Base-by-base conservation (phyloP, 2,113 vertebrate species). In the Menura novaehollandiae region DNA sequence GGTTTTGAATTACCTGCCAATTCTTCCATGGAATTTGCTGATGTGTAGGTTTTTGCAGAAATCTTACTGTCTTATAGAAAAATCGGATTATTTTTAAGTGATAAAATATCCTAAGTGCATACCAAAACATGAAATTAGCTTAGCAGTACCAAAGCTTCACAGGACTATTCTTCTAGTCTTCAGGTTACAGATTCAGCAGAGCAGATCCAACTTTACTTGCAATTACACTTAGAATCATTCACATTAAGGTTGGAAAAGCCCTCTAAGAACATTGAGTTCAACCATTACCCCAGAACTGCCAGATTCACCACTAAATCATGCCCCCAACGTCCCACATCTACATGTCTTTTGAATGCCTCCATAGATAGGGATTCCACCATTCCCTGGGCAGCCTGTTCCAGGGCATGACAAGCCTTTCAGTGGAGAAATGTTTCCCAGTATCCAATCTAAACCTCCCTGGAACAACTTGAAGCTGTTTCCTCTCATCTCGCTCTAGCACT, bases 391-490 rank as follows among this genome's bases (percentile, higher is more conserved):
- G 32, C 44, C 22, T 44, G 43, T 46, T n/a, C 22, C 15, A 66
- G 22, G 11, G 43, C 22, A 35, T 9, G 35, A 23, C 17, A 41
- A 32, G 15, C 12, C 33, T 39, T 39, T 24, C 44, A 53, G 35
- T 11, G 35, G 27, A 43, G n/a, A 55, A 49, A 30, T 24, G 4
- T 32, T 43, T 33, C 22, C 22, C 4, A 3, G 1, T 2, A 9
- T 9, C 41, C 62, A 35, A 6, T 7, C 47, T 55, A 58, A 55
- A 27, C 22, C 8, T 35, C 7, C 7, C 32, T 49, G 26, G 24
- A 55, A 41, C 26, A 62, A 15, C 26, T 1, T 9, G 21, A 33
- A 35, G 22, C 35, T 0, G 0, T 56, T 69, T 83, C 12, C 15
- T 58, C 51, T 23, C 72, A 23, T 35, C 41, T 62, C 0, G 0